A percentile compares a stretch with the other conserved stretches of the same genome.
Evolutionary conservation across 2,888 invertebrate genomes (phyloP).

Genomic region (Drosophila siamana): DNA sequence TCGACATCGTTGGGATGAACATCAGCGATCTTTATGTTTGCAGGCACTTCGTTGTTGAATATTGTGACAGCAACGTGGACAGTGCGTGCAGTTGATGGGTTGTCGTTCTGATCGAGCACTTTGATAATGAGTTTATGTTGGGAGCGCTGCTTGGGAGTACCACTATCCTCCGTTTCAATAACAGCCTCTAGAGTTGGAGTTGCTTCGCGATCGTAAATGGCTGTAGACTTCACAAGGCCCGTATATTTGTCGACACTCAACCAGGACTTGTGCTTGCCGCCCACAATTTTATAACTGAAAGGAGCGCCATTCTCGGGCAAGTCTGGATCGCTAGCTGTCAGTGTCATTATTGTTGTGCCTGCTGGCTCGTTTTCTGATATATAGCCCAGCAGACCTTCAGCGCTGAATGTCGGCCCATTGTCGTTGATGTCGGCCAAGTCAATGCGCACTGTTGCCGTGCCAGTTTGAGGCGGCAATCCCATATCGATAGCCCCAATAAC

Average conservation of each 20-base stretch:
- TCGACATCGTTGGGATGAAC: conserved; percentile 97
- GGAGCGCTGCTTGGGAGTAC: conserved; percentile 92
- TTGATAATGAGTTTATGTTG: conserved; percentile 91
- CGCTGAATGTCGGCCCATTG: conserved; percentile 94
- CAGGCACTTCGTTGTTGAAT: conserved; percentile 91
- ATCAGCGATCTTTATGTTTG: conserved; percentile 93
- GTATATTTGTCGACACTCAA: conserved; percentile 92
- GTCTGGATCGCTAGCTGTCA: conserved; percentile 96
- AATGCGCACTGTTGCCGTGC: conserved; percentile 93
- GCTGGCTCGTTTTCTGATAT: conserved; percentile 95
- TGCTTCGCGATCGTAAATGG: conserved; percentile 92
- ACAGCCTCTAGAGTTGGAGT: conserved; percentile 91
- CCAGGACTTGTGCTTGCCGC: conserved; percentile 91
- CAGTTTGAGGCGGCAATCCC: conserved; percentile 95
- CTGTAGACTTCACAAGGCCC: conserved; percentile 92
- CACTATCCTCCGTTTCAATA: conserved; percentile 95
- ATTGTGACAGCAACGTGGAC: conserved; percentile 92
- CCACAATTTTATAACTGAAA: conserved; percentile 92
- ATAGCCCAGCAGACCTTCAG: conserved; percentile 90
- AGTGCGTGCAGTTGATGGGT: conserved; percentile 93
- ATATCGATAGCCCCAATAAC: conserved; percentile 95
- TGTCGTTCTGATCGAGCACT: conserved; percentile 95
- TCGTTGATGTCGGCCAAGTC: conserved; percentile 95
- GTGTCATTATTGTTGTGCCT: conserved; percentile 92
- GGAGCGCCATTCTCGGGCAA: conserved; percentile 96